phyloP scores from a whole-genome alignment of 30 jellyfish, hydroid and myxozoan species.

The Turritopsis dohrnii region DNA sequence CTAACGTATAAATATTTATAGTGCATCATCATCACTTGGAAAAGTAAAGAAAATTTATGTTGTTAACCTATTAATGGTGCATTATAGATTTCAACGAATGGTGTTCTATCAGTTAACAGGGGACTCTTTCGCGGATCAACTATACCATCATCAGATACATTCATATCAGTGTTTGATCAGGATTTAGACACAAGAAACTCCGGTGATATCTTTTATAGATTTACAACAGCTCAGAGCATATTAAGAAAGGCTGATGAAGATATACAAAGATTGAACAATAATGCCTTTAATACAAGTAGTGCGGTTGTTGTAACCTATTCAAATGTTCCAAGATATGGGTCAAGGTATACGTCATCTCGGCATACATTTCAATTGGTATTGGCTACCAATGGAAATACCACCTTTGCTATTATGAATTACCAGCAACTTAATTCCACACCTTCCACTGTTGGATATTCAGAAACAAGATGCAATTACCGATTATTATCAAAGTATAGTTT shows the following conservation, averaged over 20 bases:
- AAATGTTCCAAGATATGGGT: neutral
- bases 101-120: neutral
- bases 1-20: neutral
- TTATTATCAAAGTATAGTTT: neutral
- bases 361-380: neutral
- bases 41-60: no score
- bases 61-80: neutral
- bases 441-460: neutral
- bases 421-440: neutral
- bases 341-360: neutral
- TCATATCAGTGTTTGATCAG: neutral
- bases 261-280: neutral
- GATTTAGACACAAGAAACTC: neutral
- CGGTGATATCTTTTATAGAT: neutral
- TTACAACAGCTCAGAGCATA: neutral
- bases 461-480: neutral
- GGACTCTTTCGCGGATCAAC: neutral
- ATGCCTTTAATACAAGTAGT: neutral
- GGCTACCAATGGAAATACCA: neutral
- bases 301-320: neutral
- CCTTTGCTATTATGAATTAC: conserved; percentile 5
- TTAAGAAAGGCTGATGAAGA: neutral
- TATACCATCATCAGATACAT: neutral
- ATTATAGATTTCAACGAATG: neutral
- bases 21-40: neutral